Evolutionary conservation across 2,797 vertebrate species (phyloP), one percentile per base, ranked within the genome.

Genomic region (Alectoris magna): DNA sequence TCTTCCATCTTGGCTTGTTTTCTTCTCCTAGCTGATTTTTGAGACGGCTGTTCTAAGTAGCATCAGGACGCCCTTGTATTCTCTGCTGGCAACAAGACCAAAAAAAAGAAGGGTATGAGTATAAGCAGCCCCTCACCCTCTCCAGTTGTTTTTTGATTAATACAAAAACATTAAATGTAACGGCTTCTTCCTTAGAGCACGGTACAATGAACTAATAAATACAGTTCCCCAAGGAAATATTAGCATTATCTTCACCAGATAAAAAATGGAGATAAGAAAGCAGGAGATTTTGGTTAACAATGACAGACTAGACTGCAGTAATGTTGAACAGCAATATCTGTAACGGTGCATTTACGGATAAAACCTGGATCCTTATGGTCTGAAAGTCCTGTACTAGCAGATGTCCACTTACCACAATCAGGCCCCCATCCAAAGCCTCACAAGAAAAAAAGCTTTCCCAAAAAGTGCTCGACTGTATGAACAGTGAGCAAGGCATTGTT

Each of bases 41-140:
- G 68, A 81, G 79, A 29, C 80, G 26, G n/a, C 15, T 55, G 84
- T 80, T 90, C 91, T 98, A 98, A 95, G 96, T 97, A 78, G 96
- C 97, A 77, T 97, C 97, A 93, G 93, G 97, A 92, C 93, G 97
- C 79, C 67, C 95, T 91, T 97, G 96, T 93, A 95, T 97, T 96
- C 92, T 97, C 98, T 98, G 97, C 44, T 78, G 84, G 68, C 10
- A 91, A 96, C 51, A 82, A 96, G 66, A 96, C 8, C 43, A 91
- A 84, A 38, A 46, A 68, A 49, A 77, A 44, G 6, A 36, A 10
- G 67, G 26, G 16, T n/a, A 36, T 96, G 80, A 95, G 43, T 69
- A 43, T 23, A 84, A 80, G 84, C 23, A 55, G 38, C 26, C 51
- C 17, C 26, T 36, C 78, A 17, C 60, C 55, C 26, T 87, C 83